Evolutionary conservation across 2,888 invertebrate species (phyloP).

Genomic region (Sphaeridia pumilis): DNA sequence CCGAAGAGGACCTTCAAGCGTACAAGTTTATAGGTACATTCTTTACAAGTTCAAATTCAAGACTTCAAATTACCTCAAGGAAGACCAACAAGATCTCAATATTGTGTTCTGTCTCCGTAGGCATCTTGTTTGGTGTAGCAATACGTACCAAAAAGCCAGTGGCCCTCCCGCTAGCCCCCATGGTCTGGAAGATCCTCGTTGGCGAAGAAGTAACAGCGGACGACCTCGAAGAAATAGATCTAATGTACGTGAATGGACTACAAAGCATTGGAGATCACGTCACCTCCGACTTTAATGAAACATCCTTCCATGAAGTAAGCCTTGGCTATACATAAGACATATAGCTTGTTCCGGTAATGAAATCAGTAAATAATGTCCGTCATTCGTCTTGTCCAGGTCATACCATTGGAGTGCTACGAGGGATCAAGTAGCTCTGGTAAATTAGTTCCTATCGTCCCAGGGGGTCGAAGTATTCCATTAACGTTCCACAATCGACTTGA

Average conservation of each 20-base stretch:
- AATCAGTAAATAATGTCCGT: slow-evolving; percentile 4
- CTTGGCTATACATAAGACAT: no score
- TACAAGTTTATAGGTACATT: slow-evolving; percentile 50
- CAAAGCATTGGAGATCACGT: slow-evolving; percentile 51
- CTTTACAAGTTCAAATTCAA: no score
- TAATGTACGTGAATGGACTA: slow-evolving; percentile 49
- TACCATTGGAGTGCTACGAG: slow-evolving; percentile 52
- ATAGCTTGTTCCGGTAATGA: no score
- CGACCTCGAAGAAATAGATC: slow-evolving; percentile 52
- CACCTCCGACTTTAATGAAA: slow-evolving; percentile 48
- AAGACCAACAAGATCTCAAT: no score
- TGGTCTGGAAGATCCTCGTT: slow-evolving; percentile 52
- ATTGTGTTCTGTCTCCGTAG: slow-evolving; percentile 37
- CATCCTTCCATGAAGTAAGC: slow-evolving; percentile 49
- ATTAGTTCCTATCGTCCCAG: slow-evolving; percentile 50
- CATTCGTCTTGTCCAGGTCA: slow-evolving; percentile 42
- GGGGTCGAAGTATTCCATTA: slow-evolving; percentile 49
- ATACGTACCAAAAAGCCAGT: slow-evolving; percentile 55
- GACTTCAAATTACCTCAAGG: no score
- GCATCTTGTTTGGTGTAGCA: slow-evolving; percentile 52
- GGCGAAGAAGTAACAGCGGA: slow-evolving; percentile 49
- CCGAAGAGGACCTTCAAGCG: slow-evolving; percentile 46
- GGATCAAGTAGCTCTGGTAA: slow-evolving; percentile 51
- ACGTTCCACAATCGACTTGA: slow-evolving; percentile 49
- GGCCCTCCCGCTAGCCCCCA: slow-evolving; percentile 50